Conservation (phyloP, 1,140 invertebrate genomes). For the Neelides sp. region DNA sequence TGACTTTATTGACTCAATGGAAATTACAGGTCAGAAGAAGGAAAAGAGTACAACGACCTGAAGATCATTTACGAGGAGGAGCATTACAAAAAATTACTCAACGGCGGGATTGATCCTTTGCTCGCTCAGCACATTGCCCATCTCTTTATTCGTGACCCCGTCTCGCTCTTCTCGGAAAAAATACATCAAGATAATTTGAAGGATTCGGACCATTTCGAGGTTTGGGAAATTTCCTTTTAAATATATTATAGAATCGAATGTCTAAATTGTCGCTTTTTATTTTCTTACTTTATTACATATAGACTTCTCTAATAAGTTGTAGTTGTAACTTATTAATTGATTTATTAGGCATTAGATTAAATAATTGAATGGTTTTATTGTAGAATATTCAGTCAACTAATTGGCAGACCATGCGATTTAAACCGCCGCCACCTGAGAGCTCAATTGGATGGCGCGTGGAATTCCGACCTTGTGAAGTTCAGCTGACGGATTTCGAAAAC, state of each 20-base stretch:
- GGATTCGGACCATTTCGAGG: conserved; percentile 98
- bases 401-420: conserved; percentile 99
- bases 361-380: conserved; percentile 31
- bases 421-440: conserved; percentile 88
- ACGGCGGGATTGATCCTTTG: conserved; percentile 77
- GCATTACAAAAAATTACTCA: conserved; percentile 65
- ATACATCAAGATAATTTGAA: conserved; percentile 83
- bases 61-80: conserved; percentile 71
- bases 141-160: conserved; percentile 94
- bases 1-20: background rate
- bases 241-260: background rate
- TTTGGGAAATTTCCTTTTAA: conserved; percentile 35
- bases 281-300: too few relatives aligned
- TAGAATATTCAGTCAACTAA: conserved; percentile 99
- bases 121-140: conserved; percentile 92
- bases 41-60: conserved; percentile 69
- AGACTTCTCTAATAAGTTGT: too few relatives aligned
- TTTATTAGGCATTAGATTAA: too few relatives aligned
- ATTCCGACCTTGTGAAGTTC: conserved; percentile 96
- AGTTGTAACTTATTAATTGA: too few relatives aligned
- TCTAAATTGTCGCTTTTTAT: conserved; percentile 4
- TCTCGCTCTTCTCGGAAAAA: conserved; percentile 91
- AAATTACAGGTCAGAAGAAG: conserved; percentile 21
- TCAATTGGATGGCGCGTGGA: conserved; percentile 98
- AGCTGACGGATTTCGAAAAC: conserved; percentile 99